Evolutionary conservation across 1,140 invertebrate species (phyloP).

Genomic region (Paraescarpia echinospica): DNA sequence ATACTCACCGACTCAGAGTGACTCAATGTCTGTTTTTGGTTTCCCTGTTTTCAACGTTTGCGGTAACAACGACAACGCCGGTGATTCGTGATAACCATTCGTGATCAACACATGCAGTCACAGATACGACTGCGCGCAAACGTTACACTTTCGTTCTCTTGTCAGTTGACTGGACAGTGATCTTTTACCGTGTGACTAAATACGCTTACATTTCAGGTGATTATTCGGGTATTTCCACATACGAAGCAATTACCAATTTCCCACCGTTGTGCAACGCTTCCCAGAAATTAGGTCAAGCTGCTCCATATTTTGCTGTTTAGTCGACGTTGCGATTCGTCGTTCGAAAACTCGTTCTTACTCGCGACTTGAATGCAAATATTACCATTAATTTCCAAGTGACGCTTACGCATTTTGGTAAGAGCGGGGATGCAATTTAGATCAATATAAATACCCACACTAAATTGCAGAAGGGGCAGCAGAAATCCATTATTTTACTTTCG

Average conservation of each 20-base stretch:
- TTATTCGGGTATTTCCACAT: background rate
- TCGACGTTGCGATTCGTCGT: background rate
- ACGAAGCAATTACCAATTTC: background rate
- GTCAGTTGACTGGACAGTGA: background rate
- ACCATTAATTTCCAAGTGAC: background rate
- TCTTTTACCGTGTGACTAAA: background rate
- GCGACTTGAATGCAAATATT: background rate
- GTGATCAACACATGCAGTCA: background rate
- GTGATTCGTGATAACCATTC: too few species aligned
- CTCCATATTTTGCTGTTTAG: background rate
- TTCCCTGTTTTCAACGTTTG: background rate
- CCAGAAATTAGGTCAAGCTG: background rate
- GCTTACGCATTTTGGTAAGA: background rate
- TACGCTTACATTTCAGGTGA: background rate
- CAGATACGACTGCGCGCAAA: background rate
- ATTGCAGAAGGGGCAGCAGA: background rate
- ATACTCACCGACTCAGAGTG: too few species aligned
- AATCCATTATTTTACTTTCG: background rate
- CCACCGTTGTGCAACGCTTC: background rate
- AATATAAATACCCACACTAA: background rate
- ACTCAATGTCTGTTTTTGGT: too few species aligned
- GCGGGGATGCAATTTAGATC: background rate
- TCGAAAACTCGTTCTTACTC: background rate
- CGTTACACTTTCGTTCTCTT: too few species aligned
- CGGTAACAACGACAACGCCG: too few species aligned